Evolutionary conservation across 1,140 invertebrate species (phyloP).

Genomic region (Drosophila jambulina): DNA sequence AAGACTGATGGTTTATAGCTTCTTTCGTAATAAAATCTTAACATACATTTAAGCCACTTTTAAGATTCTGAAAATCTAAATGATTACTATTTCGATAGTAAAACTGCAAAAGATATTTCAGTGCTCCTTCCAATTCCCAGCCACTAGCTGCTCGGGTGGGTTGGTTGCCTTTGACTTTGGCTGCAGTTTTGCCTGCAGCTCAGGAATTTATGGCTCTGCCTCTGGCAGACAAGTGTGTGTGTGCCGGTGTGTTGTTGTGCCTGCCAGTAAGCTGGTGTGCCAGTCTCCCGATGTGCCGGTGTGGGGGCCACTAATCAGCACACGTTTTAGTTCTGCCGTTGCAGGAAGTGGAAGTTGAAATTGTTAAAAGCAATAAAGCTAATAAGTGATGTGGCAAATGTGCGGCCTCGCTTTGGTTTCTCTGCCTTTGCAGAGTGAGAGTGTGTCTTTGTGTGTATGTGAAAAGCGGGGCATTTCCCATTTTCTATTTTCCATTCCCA

Average conservation of each 20-base stretch:
- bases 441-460: conserved; percentile 8
- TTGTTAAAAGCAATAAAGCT: conserved; percentile 83
- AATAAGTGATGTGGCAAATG: conserved; percentile 83
- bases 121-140: conserved; percentile 7
- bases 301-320: conserved; percentile 73
- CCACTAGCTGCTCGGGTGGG: conserved; percentile 38
- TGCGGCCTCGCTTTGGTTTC: conserved; percentile 58
- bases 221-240: conserved; percentile 29
- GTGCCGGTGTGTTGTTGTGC: conserved; percentile 5
- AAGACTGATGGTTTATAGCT: neutral
- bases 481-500: conserved; percentile 4
- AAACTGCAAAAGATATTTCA: neutral
- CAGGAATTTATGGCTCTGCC: conserved; percentile 73
- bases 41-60: too few species aligned
- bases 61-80: too few species aligned
- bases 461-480: conserved; percentile 18
- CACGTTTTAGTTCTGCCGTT: conserved; percentile 73
- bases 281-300: conserved; percentile 15
- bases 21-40: too few species aligned
- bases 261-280: neutral
- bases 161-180: conserved; percentile 63
- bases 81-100: neutral
- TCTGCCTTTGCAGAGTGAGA: neutral
- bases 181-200: conserved; percentile 67
- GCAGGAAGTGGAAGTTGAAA: conserved; percentile 78